phyloP scores from a whole-genome alignment of 2,113 vertebrate genomes.

The Protobothrops flavoviridis region DNA sequence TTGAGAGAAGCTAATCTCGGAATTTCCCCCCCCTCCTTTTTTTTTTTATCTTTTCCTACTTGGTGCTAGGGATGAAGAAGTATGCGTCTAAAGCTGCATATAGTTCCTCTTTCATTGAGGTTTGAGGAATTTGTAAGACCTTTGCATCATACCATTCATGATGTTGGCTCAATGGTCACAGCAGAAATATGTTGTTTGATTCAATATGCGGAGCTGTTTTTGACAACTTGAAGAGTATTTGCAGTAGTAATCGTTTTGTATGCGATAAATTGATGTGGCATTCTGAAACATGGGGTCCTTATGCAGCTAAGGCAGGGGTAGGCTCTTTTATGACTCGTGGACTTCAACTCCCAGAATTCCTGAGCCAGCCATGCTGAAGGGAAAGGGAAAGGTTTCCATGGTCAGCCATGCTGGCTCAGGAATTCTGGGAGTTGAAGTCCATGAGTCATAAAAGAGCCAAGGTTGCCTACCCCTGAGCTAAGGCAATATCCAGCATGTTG shows the following conservation, averaged over 20 bases:
- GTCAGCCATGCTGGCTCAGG: too few species aligned
- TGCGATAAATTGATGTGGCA: not conserved
- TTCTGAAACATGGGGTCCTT: not conserved
- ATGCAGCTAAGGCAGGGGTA: not conserved
- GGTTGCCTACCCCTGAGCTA: too few species aligned
- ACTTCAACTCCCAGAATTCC: too few species aligned
- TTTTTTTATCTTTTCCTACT: too few species aligned
- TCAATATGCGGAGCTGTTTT: not conserved
- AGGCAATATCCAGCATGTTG: too few species aligned
- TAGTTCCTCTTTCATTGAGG: not conserved
- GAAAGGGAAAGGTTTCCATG: too few species aligned
- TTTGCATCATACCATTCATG: not conserved
- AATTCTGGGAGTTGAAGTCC: too few species aligned
- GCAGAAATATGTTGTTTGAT: not conserved
- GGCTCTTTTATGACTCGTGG: too few species aligned
- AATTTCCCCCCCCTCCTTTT: not conserved
- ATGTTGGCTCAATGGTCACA: not conserved
- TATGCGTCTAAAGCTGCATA: not conserved
- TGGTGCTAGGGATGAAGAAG: not conserved
- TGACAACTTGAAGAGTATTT: not conserved
- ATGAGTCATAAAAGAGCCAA: too few species aligned
- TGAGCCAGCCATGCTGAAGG: too few species aligned
- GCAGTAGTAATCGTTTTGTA: not conserved
- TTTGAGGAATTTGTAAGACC: not conserved
- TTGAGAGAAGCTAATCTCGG: not conserved